These are phyloP conservation scores for Nomada ruficornis DNA, from an alignment of 2,888 invertebrate species.

Conservation along the genomic window DNA sequence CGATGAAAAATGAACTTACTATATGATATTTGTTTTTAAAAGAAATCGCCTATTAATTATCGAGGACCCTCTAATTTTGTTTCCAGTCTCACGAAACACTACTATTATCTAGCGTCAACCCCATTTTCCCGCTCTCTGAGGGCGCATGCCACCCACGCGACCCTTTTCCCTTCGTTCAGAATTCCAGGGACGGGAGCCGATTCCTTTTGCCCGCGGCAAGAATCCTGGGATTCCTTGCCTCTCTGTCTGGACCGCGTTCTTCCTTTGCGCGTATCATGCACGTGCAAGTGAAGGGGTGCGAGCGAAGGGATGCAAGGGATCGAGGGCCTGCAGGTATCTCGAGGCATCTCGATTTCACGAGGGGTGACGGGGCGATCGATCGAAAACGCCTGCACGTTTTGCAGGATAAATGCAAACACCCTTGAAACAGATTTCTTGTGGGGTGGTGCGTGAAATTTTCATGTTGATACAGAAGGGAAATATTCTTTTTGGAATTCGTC, in stretches of 20 bases:
- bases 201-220: conserved; percentile 50
- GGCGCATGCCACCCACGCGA: conserved; percentile 22
- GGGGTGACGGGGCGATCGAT: not conserved
- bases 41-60: no score
- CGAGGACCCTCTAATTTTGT: no score
- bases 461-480: not conserved
- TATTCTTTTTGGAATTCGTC: no score
- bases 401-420: not conserved
- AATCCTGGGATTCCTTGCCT: conserved; percentile 43
- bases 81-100: not conserved
- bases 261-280: conserved; percentile 37
- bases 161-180: not conserved
- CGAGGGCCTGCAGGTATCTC: conserved; percentile 43
- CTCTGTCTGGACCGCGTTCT: conserved; percentile 34
- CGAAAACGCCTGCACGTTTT: not conserved
- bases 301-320: conserved; percentile 27
- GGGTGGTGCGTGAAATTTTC: not conserved
- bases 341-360: conserved; percentile 34
- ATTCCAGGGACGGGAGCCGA: conserved; percentile 21
- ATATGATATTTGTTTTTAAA: no score
- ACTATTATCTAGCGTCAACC: not conserved
- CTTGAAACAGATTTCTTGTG: not conserved
- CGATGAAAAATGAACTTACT: no score
- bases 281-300: conserved; percentile 29
- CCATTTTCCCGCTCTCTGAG: conserved; percentile 1